Conservation (phyloP, 2,888 invertebrate genomes). For the Netelia virgata region DNA sequence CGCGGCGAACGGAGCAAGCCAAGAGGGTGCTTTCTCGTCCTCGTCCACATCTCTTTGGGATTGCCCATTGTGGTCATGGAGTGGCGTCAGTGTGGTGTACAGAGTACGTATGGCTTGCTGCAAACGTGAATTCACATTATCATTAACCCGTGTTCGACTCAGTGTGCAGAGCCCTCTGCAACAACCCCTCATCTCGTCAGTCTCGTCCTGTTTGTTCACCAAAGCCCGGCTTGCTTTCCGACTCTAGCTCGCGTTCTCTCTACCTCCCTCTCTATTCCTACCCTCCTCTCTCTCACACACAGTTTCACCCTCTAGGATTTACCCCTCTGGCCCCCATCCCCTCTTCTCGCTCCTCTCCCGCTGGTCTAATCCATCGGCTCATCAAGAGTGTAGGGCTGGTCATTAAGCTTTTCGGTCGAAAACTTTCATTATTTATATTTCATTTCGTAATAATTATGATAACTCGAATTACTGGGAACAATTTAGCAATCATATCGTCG, state of each 20-base stretch:
- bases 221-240: neutral
- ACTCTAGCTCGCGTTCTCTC: neutral
- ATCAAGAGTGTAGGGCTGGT: too few species aligned
- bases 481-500: too few species aligned
- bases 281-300: too few species aligned
- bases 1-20: slow-evolving; percentile 24
- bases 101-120: slow-evolving; percentile 60
- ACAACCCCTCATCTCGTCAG: slow-evolving; percentile 27
- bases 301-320: neutral
- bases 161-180: slow-evolving; percentile 24
- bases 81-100: slow-evolving; percentile 25
- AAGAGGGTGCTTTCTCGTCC: slow-evolving; percentile 33
- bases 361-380: too few species aligned
- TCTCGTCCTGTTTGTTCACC: slow-evolving; percentile 44
- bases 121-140: slow-evolving; percentile 76
- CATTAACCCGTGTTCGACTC: slow-evolving; percentile 72
- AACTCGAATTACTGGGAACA: too few species aligned
- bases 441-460: too few species aligned
- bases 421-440: too few species aligned
- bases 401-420: too few species aligned
- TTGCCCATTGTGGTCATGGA: slow-evolving; percentile 50
- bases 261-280: neutral
- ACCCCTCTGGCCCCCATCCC: neutral
- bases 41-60: slow-evolving; percentile 40
- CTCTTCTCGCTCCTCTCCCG: too few species aligned